A percentile compares a stretch with the other conserved stretches of the same genome.
These are phyloP conservation scores for Chironex yamaguchii DNA, from an alignment of 30 jellyfish, hydroid and myxozoan species.

Conservation along the genomic window DNA sequence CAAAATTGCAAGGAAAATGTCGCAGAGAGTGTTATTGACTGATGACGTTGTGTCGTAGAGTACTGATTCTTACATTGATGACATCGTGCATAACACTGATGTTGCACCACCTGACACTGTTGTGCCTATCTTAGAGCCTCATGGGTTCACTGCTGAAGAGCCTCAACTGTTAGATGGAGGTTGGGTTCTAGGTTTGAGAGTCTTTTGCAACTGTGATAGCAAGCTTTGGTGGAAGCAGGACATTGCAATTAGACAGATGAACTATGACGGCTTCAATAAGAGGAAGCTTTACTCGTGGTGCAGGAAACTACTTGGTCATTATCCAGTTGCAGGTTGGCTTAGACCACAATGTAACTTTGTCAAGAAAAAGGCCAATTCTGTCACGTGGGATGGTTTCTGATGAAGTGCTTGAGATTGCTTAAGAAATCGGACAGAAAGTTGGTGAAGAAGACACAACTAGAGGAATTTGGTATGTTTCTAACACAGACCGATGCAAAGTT, in stretches of 20 bases:
- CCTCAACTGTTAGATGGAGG: slow-evolving; percentile 29
- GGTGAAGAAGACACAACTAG: slow-evolving; percentile 4
- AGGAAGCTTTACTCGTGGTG: slow-evolving; percentile 6
- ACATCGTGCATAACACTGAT: too few relatives aligned
- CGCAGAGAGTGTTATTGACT: too few relatives aligned
- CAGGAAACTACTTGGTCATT: slow-evolving; percentile 39
- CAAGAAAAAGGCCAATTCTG: neutral
- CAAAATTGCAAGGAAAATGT: too few relatives aligned
- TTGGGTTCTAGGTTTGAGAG: slow-evolving; percentile 26
- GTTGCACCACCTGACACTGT: too few relatives aligned
- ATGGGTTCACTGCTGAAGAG: slow-evolving; percentile 33
- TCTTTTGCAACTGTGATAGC: neutral
- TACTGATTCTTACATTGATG: too few relatives aligned
- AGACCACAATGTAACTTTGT: slow-evolving; percentile 24
- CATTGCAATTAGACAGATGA: neutral
- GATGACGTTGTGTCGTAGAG: too few relatives aligned
- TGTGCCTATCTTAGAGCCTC: neutral
- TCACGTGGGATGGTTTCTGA: slow-evolving; percentile 16
- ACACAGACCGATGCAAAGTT: too few relatives aligned
- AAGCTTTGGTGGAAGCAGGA: neutral
- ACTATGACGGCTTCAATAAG: neutral
- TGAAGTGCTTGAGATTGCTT: neutral
- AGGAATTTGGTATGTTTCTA: too few relatives aligned
- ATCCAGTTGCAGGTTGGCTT: slow-evolving; percentile 60
- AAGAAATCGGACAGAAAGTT: neutral